Conservation (phyloP, 64 coral and sea anemone species). For the Montipora cactus region DNA sequence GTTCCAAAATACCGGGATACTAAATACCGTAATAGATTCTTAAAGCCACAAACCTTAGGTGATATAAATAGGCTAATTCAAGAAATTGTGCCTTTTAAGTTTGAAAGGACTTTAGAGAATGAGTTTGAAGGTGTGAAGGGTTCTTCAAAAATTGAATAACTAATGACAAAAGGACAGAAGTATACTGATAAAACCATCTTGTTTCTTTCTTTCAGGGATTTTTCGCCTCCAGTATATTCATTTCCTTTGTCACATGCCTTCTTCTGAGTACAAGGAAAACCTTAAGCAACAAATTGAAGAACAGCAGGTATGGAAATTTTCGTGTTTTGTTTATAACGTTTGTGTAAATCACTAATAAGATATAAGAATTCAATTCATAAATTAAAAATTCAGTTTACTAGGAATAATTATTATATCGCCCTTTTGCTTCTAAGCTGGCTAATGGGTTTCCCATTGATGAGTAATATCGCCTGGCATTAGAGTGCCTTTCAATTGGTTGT, state of each 20-base stretch:
- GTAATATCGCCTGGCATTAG: no score
- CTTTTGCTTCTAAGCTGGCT: no score
- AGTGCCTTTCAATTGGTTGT: no score
- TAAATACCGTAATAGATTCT: no score
- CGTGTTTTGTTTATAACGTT: not conserved
- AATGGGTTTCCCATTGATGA: no score
- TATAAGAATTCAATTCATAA: not conserved
- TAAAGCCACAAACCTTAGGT: no score
- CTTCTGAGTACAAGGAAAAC: conserved; percentile 66
- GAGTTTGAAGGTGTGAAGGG: no score
- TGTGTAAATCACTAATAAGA: not conserved
- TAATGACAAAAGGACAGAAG: no score
- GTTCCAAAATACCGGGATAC: no score
- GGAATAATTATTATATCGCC: no score
- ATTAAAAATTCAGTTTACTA: no score
- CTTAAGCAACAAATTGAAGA: conserved; percentile 62
- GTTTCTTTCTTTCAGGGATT: conserved; percentile 28
- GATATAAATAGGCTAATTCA: not conserved
- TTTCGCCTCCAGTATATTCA: conserved; percentile 67
- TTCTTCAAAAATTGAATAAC: no score
- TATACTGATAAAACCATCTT: not conserved
- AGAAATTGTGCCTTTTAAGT: not conserved
- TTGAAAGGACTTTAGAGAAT: not conserved
- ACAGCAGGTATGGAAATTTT: conserved; percentile 24
- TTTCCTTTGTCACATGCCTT: conserved; percentile 59